A percentile compares a stretch with the other conserved stretches of the same genome.
Conservation (phyloP, 2,888 invertebrate species). For the Dione vanillae region DNA sequence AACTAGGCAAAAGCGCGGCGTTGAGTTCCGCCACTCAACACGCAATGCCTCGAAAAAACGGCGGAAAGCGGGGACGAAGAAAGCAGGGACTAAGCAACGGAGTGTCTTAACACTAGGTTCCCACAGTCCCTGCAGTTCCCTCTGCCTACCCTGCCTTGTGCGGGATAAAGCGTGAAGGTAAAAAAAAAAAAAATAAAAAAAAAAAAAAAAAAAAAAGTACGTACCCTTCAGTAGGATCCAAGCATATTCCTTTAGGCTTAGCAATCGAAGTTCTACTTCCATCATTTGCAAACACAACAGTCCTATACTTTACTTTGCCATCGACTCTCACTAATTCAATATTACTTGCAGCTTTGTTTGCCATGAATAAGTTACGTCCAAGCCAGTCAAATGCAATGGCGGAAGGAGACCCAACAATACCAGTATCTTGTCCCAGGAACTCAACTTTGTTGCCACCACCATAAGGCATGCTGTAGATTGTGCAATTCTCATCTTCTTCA, state of each 20-base stretch:
- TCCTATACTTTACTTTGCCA: constrained; percentile 92
- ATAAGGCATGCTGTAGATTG: constrained; percentile 92
- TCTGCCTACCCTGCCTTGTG: no score
- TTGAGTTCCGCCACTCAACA: no score
- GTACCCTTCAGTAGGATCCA: constrained; percentile 96
- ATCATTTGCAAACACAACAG: constrained; percentile 94
- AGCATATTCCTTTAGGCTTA: constrained; percentile 92
- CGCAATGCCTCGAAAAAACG: no score
- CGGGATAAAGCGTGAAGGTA: no score
- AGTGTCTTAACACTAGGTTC: no score
- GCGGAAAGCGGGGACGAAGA: no score
- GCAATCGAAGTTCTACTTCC: constrained; percentile 94
- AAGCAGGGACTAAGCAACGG: no score
- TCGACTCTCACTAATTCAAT: constrained; percentile 95
- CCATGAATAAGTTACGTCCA: constrained; percentile 96
- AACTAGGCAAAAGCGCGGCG: no score
- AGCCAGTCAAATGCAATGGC: constrained; percentile 98
- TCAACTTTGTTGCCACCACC: constrained; percentile 90
- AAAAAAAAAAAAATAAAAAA: no score
- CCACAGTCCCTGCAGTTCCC: no score
- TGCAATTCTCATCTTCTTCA: constrained; percentile 93
- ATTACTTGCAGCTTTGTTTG: constrained; percentile 94
- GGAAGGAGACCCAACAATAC: constrained; percentile 96
- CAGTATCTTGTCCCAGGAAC: constrained; percentile 91
- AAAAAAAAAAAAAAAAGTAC: no score